Conservation (phyloP, 2,888 invertebrate species). For the Lasioglossum leucozonium region DNA sequence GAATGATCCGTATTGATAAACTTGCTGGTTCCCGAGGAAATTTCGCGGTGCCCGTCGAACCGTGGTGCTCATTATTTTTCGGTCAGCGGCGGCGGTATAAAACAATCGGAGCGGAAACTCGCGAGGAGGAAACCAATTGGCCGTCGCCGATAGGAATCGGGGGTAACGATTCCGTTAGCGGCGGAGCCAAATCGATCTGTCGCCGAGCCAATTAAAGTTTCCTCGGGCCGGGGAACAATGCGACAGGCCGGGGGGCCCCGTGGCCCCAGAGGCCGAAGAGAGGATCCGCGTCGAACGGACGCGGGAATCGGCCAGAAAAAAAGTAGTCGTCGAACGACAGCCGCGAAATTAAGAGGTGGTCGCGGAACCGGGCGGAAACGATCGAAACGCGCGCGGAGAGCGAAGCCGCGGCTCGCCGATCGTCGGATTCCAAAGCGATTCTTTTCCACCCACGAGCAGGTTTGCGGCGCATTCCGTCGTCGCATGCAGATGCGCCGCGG, state of each 20-base stretch:
- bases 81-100: background rate
- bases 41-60: slow-evolving; percentile 1
- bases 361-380: slow-evolving; percentile 9
- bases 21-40: background rate
- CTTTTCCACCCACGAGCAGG: slow-evolving; percentile 42
- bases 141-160: slow-evolving; percentile 43
- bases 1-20: background rate
- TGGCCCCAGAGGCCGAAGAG: slow-evolving; percentile 25
- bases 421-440: slow-evolving; percentile 59
- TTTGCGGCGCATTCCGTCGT: slow-evolving; percentile 20
- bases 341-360: slow-evolving; percentile 55
- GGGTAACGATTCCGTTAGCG: slow-evolving; percentile 59
- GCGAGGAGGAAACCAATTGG: slow-evolving; percentile 28
- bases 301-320: slow-evolving; percentile 46
- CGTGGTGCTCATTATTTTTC: slow-evolving; percentile 14
- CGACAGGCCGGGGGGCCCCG: slow-evolving; percentile 42
- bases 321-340: slow-evolving; percentile 19
- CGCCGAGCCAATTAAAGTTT: slow-evolving; percentile 64
- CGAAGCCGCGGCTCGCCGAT: slow-evolving; percentile 30
- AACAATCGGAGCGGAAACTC: background rate
- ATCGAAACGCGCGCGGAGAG: slow-evolving; percentile 11
- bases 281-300: slow-evolving; percentile 20
- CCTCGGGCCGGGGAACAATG: slow-evolving; percentile 46
- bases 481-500: slow-evolving; percentile 22
- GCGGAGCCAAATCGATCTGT: slow-evolving; percentile 50